phyloP scores from a whole-genome alignment of 2,888 invertebrate genomes.

The Tachina fera region DNA sequence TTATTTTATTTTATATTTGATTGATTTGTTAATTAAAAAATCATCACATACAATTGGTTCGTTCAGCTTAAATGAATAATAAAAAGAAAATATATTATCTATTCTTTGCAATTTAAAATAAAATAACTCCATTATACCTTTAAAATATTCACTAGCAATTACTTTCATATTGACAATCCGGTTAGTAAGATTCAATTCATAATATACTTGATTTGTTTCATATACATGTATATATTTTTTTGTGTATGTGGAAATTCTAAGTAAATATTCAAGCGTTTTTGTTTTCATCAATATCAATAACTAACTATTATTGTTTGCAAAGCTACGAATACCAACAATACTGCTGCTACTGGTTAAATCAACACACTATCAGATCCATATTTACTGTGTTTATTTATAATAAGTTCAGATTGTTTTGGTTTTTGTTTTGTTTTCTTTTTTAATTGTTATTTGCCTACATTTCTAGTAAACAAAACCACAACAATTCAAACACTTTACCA shows the following conservation, averaged over 20 bases:
- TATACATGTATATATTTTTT: not conserved
- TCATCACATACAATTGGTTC: not conserved
- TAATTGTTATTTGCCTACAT: conserved; percentile 61
- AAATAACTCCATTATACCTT: conserved; percentile 32
- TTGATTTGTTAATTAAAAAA: not conserved
- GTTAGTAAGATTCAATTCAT: conserved; percentile 26
- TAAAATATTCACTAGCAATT: conserved; percentile 59
- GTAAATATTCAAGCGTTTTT: conserved; percentile 44
- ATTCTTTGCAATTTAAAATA: conserved; percentile 44
- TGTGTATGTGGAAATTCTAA: conserved; percentile 18
- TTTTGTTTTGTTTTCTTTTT: conserved; percentile 31
- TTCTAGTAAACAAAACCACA: conserved; percentile 68
- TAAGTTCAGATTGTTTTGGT: conserved; percentile 18
- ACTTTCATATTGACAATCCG: conserved; percentile 47
- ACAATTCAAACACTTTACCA: conserved; percentile 62
- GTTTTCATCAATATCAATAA: conserved; percentile 44
- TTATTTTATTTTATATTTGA: too few species aligned
- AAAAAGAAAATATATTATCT: conserved; percentile 4
- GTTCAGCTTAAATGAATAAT: too few species aligned
- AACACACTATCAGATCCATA: not conserved
- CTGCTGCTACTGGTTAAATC: conserved; percentile 14
- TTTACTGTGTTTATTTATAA: not conserved
- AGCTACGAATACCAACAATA: not conserved
- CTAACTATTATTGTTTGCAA: conserved; percentile 27
- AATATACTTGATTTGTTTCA: conserved; percentile 40